A percentile compares a stretch with the other conserved stretches of the same genome.
Conservation (phyloP, 2,113 vertebrate genomes). For the Malurus alboscapulatus region DNA sequence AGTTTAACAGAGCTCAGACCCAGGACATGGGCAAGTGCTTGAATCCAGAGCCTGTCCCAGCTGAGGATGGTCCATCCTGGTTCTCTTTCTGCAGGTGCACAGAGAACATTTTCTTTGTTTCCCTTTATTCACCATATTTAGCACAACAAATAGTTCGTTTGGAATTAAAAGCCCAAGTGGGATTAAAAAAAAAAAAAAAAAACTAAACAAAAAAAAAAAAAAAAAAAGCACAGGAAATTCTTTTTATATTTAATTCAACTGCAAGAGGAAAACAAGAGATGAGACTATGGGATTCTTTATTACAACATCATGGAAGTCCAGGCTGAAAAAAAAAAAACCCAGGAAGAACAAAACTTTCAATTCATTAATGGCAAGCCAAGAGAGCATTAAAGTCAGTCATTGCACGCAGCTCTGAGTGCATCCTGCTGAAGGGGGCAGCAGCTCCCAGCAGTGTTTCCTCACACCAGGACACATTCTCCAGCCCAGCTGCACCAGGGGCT, state of each 20-base stretch:
- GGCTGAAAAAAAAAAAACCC: background rate
- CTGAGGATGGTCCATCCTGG: background rate
- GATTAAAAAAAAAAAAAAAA: background rate
- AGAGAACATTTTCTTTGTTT: background rate
- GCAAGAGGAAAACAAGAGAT: background rate
- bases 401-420: background rate
- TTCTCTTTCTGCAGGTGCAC: background rate
- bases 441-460: background rate
- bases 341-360: background rate
- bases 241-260: background rate
- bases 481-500: background rate
- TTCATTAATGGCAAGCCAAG: background rate
- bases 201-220: background rate
- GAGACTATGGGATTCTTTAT: background rate
- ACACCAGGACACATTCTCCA: background rate
- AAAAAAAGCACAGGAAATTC: background rate
- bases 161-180: background rate
- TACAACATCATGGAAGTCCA: background rate
- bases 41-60: background rate
- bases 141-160: fast-evolving
- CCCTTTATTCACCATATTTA: background rate
- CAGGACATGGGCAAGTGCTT: background rate
- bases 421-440: background rate
- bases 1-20: background rate
- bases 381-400: background rate